Evolutionary conservation across 2,113 vertebrate species (phyloP), one percentile per base, ranked within the genome.

Genomic region (Gambusia affinis): DNA sequence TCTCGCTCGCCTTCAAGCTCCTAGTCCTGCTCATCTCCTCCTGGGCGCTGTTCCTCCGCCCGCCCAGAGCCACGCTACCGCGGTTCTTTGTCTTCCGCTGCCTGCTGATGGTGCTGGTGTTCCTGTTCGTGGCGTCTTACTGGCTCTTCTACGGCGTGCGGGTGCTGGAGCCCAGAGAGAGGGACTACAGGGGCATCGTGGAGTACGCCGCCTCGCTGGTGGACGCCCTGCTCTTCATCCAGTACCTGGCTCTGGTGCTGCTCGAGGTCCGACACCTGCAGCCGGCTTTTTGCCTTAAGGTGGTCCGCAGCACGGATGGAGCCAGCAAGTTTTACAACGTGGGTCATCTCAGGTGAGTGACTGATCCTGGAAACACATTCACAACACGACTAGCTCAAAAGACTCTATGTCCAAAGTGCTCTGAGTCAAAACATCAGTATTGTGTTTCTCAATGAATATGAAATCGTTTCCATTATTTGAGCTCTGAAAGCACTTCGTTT

Each of bases 1-100:
- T 98, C 87, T 97, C 97, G 0, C 94, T 98, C 90, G 96, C 97
- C 91, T 97, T 98, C 92, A 98, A 98, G 80, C 95, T 98, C 57
- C 95, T 98, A 61, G 96, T 98, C 62, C 92, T 98, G 30, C 94
- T 97, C 62, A 91, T 97, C 91, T 97, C 96, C 71, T 96, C 96
- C 67, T 98, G 97, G 97, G 97, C 97, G 0, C 81, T 98, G 28
- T 98, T 98, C 90, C 95, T 97, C 86, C 95, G 96, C 0, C 95
- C 96, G 0, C 96, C 96, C 30, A 95, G 95, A 10, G 96, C 96
- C 82, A 95, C 95, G 0, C 92, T 98, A 60, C 97, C 97, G 0
- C 96, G 97, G 0, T 92, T 97, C 78, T 97, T 96, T 0, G 95
- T 96, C 82, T 95, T 98, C 87, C 95, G 96, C 0, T 96, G 96